Percentiles rank a stretch among this genome's conserved stretches.
Conservation (phyloP, 2,113 vertebrate species). For the Oncorhynchus keta region DNA sequence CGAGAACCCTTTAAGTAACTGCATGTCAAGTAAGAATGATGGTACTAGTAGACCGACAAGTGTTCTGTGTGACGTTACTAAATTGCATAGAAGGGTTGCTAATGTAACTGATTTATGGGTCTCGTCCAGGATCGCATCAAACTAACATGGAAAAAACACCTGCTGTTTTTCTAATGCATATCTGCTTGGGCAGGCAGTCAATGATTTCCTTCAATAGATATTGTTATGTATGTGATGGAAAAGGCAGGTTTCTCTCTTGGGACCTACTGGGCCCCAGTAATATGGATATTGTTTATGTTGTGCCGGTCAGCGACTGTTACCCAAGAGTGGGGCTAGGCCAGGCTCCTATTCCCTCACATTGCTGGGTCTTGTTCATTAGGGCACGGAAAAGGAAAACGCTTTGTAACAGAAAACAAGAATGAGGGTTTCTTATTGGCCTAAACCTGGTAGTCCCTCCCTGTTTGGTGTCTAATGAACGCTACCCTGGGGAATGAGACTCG, state of each 20-base stretch:
- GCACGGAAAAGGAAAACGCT: too few relatives aligned
- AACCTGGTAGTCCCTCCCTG: too few relatives aligned
- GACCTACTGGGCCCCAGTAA: neutral
- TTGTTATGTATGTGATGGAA: neutral
- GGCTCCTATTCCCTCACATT: too few relatives aligned
- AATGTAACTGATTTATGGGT: neutral
- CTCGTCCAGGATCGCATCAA: neutral
- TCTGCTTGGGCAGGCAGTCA: constrained; percentile 20
- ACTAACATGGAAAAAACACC: constrained; percentile 15
- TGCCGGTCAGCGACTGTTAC: too few relatives aligned
- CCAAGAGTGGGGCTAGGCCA: too few relatives aligned
- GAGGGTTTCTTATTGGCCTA: too few relatives aligned
- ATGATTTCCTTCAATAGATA: neutral
- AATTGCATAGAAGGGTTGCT: neutral
- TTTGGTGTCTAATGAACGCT: too few relatives aligned
- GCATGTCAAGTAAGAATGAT: neutral
- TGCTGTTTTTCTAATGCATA: neutral
- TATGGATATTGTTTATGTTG: neutral
- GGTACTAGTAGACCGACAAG: neutral
- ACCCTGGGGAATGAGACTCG: neutral
- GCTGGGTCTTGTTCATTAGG: too few relatives aligned
- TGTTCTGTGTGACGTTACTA: neutral
- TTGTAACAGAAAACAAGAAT: too few relatives aligned
- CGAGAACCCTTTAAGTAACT: neutral
- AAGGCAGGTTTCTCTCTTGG: neutral